phyloP scores from a whole-genome alignment of 1,140 invertebrate species.

The Drosophila carrolli region DNA sequence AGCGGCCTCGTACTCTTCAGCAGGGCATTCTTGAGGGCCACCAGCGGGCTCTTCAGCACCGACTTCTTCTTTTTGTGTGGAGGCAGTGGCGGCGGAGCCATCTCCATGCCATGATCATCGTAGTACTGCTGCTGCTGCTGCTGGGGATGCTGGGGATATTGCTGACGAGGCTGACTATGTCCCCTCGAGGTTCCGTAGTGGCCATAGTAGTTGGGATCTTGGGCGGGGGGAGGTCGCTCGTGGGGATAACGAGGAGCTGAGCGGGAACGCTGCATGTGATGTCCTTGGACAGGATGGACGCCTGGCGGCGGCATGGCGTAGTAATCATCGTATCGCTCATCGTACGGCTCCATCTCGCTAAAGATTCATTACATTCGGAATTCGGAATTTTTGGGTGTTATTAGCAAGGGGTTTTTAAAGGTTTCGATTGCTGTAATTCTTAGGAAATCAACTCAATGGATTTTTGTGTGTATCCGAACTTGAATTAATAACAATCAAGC shows the following conservation, averaged over 20 bases:
- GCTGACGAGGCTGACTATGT: conserved; percentile 29
- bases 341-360: conserved; percentile 84
- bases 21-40: conserved; percentile 78
- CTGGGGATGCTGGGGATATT: conserved; percentile 17
- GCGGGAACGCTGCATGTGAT: conserved; percentile 68
- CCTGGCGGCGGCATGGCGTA: conserved; percentile 67
- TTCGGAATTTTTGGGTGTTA: conserved; percentile 30
- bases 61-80: conserved; percentile 83
- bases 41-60: conserved; percentile 76
- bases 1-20: conserved; percentile 76
- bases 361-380: conserved; percentile 51
- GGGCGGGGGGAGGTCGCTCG: conserved; percentile 58
- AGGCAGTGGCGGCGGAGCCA: conserved; percentile 64
- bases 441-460: neutral
- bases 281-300: conserved; percentile 33
- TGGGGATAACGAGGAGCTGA: conserved; percentile 75
- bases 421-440: conserved; percentile 1
- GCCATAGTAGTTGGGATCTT: conserved; percentile 72
- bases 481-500: neutral
- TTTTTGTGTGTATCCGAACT: neutral
- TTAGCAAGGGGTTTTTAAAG: conserved; percentile 47
- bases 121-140: conserved; percentile 63
- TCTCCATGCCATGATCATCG: conserved; percentile 62
- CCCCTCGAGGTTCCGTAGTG: conserved; percentile 57
- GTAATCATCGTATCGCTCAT: conserved; percentile 72